phyloP scores from a whole-genome alignment of 2,797 vertebrate genomes.

The Lerista edwardsae region DNA sequence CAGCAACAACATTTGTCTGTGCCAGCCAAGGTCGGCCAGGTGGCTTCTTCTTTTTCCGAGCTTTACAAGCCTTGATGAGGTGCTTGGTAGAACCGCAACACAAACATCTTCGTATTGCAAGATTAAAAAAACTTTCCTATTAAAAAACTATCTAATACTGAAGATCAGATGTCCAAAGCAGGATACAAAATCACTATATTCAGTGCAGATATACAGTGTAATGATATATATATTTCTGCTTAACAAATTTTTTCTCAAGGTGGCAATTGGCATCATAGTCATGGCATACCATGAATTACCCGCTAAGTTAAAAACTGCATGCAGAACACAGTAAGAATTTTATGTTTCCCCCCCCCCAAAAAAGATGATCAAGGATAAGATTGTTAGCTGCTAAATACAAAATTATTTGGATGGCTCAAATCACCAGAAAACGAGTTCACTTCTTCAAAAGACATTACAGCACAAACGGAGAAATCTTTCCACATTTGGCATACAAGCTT shows the following conservation, averaged over 20 bases:
- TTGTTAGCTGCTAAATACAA: slow-evolving; percentile 66
- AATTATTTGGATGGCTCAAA: slow-evolving; percentile 42
- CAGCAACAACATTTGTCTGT: too few relatives aligned
- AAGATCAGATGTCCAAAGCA: slow-evolving; percentile 51
- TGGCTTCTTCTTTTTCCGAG: too few relatives aligned
- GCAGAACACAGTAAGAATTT: slow-evolving; percentile 59
- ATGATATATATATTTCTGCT: not conserved
- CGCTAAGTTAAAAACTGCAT: slow-evolving; percentile 66
- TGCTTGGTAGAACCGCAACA: too few relatives aligned
- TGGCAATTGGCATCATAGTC: slow-evolving; percentile 41
- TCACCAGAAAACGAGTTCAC: slow-evolving; percentile 44
- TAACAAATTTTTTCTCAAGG: slow-evolving; percentile 21
- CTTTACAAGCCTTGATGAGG: too few relatives aligned
- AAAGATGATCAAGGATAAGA: slow-evolving; percentile 40
- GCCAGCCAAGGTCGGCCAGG: too few relatives aligned
- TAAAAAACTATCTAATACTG: slow-evolving; percentile 30
- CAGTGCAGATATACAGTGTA: slow-evolving; percentile 36
- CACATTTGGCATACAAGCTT: slow-evolving; percentile 32
- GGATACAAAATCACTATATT: slow-evolving; percentile 8
- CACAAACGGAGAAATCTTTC: slow-evolving; percentile 45
- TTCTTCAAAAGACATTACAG: not conserved
- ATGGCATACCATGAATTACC: slow-evolving; percentile 30
- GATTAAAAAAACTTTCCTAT: too few relatives aligned
- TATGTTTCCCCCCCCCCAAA: slow-evolving; percentile 50
- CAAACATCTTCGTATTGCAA: too few relatives aligned